Percentiles rank a stretch among this genome's conserved stretches.
Conservation (phyloP, 2,888 invertebrate species). For the Synergus japonicus region DNA sequence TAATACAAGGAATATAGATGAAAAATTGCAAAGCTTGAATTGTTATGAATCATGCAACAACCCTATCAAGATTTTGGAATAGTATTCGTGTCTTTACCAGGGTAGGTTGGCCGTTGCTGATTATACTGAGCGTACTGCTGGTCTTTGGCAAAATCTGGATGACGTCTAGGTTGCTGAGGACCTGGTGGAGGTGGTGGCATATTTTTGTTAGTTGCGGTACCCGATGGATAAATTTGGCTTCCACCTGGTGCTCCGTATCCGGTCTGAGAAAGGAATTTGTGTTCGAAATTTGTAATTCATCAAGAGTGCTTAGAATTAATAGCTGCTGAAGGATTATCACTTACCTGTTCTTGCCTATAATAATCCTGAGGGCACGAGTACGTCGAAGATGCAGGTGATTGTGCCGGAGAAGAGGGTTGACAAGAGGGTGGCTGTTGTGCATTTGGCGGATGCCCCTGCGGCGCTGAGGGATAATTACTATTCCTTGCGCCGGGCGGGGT, state of each 20-base stretch:
- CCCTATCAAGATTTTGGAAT: too few relatives aligned
- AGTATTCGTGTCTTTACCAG: conserved; percentile 77
- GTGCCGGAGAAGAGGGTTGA: conserved; percentile 87
- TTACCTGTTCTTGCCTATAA: conserved; percentile 81
- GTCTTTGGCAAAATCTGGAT: conserved; percentile 91
- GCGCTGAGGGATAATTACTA: conserved; percentile 80
- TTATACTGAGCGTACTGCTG: conserved; percentile 84
- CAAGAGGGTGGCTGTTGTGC: conserved; percentile 83
- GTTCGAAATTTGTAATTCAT: neutral
- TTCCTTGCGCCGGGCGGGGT: conserved; percentile 69
- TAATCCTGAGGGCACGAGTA: conserved; percentile 78
- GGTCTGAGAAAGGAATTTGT: conserved; percentile 58
- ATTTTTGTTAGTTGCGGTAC: conserved; percentile 79
- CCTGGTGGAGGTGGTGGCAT: conserved; percentile 83
- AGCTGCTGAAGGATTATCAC: conserved; percentile 42
- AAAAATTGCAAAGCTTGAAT: neutral
- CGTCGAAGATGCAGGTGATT: conserved; percentile 82
- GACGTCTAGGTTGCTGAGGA: conserved; percentile 83
- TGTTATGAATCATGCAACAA: too few relatives aligned
- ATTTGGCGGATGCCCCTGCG: conserved; percentile 79
- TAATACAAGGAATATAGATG: neutral
- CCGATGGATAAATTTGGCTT: conserved; percentile 77
- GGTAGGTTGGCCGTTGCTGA: conserved; percentile 83
- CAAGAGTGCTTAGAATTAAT: neutral
- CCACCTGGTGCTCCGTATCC: conserved; percentile 74